These are phyloP conservation scores for Silurus glanis DNA, from an alignment of 2,113 vertebrate genomes.

Conservation along the genomic window DNA sequence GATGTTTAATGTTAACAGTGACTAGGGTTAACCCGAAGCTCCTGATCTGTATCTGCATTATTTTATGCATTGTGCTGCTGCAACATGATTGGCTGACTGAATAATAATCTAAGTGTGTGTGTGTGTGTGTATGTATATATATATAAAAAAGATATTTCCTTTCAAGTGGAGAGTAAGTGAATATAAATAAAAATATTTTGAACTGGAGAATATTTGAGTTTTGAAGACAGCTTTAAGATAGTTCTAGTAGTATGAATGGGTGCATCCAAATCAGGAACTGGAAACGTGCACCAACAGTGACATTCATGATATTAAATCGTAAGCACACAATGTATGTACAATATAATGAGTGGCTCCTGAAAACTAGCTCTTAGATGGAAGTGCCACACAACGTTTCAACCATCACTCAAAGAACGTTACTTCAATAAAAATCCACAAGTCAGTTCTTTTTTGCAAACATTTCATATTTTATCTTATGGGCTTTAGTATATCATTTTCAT, in stretches of 20 bases:
- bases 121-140: too few species aligned
- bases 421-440: conserved; percentile 14
- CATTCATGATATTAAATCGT: neutral
- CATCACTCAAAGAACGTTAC: neutral
- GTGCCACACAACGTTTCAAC: neutral
- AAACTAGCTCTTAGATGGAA: neutral
- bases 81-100: too few species aligned
- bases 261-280: neutral
- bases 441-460: conserved; percentile 62
- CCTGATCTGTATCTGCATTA: too few species aligned
- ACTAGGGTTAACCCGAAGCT: too few species aligned
- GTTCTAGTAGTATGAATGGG: neutral
- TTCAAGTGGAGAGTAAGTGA: neutral
- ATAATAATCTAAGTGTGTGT: too few species aligned
- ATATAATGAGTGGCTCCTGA: neutral
- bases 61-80: too few species aligned
- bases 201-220: neutral
- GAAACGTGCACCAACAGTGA: neutral
- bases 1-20: too few species aligned
- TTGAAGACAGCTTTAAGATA: neutral
- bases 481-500: conserved; percentile 38
- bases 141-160: too few species aligned
- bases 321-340: neutral
- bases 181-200: neutral
- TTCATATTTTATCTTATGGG: conserved; percentile 63